phyloP scores from a whole-genome alignment of 2,888 invertebrate genomes.

The Scrobipalpa atriplicella region DNA sequence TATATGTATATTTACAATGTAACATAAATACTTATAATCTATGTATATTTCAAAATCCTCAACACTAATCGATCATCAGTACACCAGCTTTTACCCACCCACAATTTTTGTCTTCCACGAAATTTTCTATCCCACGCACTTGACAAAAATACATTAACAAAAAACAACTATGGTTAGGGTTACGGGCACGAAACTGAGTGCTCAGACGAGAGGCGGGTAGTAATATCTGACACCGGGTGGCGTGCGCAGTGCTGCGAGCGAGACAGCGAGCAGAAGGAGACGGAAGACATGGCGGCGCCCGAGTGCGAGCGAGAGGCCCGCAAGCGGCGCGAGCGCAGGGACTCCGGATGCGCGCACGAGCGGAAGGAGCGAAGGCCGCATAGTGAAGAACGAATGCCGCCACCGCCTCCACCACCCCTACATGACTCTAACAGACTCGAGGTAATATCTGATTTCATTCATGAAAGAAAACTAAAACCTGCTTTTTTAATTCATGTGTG shows the following conservation, averaged over 20 bases:
- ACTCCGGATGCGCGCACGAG: conserved; percentile 80
- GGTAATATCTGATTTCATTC: conserved; percentile 44
- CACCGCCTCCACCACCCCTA: conserved; percentile 72
- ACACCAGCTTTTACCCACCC: conserved; percentile 31
- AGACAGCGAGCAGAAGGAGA: conserved; percentile 62
- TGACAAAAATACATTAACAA: conserved; percentile 51
- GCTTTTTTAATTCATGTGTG: too few species aligned
- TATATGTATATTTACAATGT: conserved; percentile 28
- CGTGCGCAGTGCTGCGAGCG: conserved; percentile 79
- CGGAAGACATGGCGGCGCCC: conserved; percentile 78
- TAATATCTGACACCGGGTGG: conserved; percentile 75
- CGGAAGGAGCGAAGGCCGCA: conserved; percentile 74
- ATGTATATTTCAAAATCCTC: conserved; percentile 24
- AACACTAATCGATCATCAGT: conserved; percentile 30
- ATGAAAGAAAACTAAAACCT: too few species aligned
- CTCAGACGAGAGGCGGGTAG: conserved; percentile 74
- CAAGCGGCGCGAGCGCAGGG: conserved; percentile 84
- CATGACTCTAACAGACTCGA: conserved; percentile 75
- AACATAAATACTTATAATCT: conserved; percentile 18
- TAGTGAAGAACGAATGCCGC: conserved; percentile 74
- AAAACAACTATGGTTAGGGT: conserved; percentile 64
- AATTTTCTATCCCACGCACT: conserved; percentile 47
- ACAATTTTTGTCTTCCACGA: conserved; percentile 16
- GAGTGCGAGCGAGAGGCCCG: conserved; percentile 83
- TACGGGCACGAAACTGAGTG: conserved; percentile 77